Conservation (phyloP, 2,797 vertebrate genomes). For the Pristis pectinata region DNA sequence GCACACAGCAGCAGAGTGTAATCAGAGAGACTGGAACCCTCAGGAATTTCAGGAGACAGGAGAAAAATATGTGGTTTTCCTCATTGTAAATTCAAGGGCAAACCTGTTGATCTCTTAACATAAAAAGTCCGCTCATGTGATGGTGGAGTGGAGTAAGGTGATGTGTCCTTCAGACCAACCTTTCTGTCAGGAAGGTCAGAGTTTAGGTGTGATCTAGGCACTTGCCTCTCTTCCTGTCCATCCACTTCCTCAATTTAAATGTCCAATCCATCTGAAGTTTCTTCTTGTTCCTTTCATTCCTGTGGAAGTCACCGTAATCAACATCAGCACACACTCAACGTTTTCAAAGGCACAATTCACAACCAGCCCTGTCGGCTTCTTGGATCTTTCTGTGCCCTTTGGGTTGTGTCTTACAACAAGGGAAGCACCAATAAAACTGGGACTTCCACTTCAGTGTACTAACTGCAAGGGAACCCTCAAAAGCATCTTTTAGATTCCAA, state of each 20-base stretch:
- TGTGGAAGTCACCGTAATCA: not conserved
- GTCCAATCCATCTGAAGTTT: not conserved
- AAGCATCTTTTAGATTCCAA: too few relatives aligned
- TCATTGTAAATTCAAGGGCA: not conserved
- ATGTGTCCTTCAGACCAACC: not conserved
- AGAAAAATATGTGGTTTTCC: not conserved
- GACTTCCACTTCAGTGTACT: too few relatives aligned
- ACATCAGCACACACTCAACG: not conserved
- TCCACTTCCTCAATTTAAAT: not conserved
- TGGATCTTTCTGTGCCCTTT: not conserved
- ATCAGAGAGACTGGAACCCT: not conserved
- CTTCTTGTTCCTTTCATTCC: not conserved
- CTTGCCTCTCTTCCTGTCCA: not conserved
- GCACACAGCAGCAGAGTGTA: not conserved
- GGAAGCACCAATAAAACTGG: too few relatives aligned
- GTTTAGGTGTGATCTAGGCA: not conserved
- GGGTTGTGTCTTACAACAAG: too few relatives aligned
- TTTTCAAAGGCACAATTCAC: not conserved
- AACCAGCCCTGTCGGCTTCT: not conserved
- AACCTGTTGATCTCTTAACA: not conserved
- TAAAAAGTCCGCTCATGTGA: not conserved
- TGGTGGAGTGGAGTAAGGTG: not conserved
- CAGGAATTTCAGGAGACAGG: not conserved
- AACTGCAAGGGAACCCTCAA: too few relatives aligned
- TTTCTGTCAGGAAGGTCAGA: not conserved